These are phyloP conservation scores for Bos taurus DNA, from an alignment of 2,113 vertebrate species.

Conservation along the genomic window ARS-UCD2.0 NC_037339.1:26108501-26109000, in stretches of 20 bases:
- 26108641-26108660: not conserved
- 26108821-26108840: not conserved
- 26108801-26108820: not conserved
- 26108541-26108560: not conserved
- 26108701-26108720: not conserved
- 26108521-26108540: not conserved
- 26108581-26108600: not conserved
- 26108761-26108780: not conserved
- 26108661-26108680: not conserved
- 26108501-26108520: not conserved
- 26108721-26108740: not conserved
- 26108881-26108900: not conserved
- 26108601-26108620: not conserved
- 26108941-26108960: conserved; percentile 69
- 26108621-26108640: not conserved
- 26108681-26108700: not conserved
- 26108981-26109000: conserved; percentile 58
- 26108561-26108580: not conserved
- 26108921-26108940: conserved; percentile 77
- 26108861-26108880: conserved; percentile 6
- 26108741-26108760: not conserved
- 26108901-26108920: not conserved
- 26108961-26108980: conserved; percentile 70
- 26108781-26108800: not conserved
- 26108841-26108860: conserved; percentile 7